Evolutionary conservation across 2,797 vertebrate genomes (phyloP).

Genomic region (Fistularia commersonii): DNA sequence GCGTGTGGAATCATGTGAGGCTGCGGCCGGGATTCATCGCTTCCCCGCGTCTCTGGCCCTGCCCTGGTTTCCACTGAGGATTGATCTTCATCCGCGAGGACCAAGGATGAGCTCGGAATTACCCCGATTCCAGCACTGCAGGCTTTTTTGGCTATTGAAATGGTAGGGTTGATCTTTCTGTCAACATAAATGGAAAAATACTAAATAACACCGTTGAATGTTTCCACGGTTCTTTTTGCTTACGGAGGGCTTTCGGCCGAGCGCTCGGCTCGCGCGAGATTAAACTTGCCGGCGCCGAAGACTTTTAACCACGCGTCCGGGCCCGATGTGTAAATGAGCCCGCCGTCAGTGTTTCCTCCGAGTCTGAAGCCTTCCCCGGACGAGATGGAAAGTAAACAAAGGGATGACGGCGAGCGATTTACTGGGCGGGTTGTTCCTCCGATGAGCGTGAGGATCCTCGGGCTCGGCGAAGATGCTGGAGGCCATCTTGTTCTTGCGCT

Average conservation of each 20-base stretch:
- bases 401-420: conserved; percentile 13
- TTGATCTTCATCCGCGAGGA: conserved; percentile 34
- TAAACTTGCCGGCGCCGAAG: conserved; percentile 17
- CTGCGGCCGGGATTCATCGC: conserved; percentile 16
- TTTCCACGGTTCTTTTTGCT: conserved; percentile 34
- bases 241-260: conserved; percentile 30
- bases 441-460: conserved; percentile 81
- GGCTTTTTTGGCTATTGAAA: conserved; percentile 41
- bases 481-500: conserved; percentile 90
- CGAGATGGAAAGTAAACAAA: background rate
- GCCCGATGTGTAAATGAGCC: conserved; percentile 9
- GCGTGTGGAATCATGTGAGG: conserved; percentile 7
- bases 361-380: conserved; percentile 5
- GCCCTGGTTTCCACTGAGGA: conserved; percentile 50
- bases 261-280: conserved; percentile 21
- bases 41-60: too few relatives aligned
- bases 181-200: conserved; percentile 51
- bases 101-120: conserved; percentile 60
- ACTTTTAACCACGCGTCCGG: too few relatives aligned
- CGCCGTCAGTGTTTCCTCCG: background rate
- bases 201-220: conserved; percentile 30
- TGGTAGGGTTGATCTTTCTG: conserved; percentile 47
- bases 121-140: conserved; percentile 43
- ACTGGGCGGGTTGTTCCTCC: conserved; percentile 76
- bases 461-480: conserved; percentile 90